Percentiles rank a stretch among this genome's conserved stretches.
These are phyloP conservation scores for Bungarus multicinctus DNA, from an alignment of 2,113 vertebrate species.

Conservation along the genomic window DNA sequence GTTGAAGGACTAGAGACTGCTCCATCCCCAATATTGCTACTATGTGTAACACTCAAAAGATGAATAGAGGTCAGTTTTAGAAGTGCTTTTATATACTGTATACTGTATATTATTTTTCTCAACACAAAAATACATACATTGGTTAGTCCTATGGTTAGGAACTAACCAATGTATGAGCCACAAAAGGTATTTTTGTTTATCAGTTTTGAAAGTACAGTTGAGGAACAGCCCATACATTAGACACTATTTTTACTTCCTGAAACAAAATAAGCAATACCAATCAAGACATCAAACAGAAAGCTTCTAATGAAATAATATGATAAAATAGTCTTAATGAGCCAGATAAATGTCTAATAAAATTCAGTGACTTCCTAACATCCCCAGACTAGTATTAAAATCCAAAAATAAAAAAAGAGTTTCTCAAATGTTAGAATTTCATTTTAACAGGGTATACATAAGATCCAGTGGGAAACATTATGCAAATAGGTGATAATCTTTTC, in stretches of 20 bases:
- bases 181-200: background rate
- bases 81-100: background rate
- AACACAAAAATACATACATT: background rate
- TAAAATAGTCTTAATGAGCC: constrained; percentile 34
- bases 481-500: background rate
- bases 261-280: constrained; percentile 9
- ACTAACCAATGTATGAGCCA: background rate
- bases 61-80: background rate
- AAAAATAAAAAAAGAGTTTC: constrained; percentile 36
- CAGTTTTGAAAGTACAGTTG: background rate
- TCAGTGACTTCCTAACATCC: constrained; percentile 34
- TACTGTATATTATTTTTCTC: background rate
- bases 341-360: constrained; percentile 9
- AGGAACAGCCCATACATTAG: background rate
- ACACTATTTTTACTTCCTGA: background rate
- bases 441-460: constrained; percentile 31
- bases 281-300: constrained; percentile 21
- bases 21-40: background rate
- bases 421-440: constrained; percentile 49
- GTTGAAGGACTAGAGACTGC: background rate
- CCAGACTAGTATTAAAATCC: constrained; percentile 33
- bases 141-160: background rate
- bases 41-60: background rate
- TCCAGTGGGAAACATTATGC: constrained; percentile 50
- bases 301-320: background rate